Percentiles rank a stretch among this genome's conserved stretches.
These are phyloP conservation scores for Pectinophora gossypiella DNA, from an alignment of 1,140 invertebrate genomes.

Conservation along the genomic window DNA sequence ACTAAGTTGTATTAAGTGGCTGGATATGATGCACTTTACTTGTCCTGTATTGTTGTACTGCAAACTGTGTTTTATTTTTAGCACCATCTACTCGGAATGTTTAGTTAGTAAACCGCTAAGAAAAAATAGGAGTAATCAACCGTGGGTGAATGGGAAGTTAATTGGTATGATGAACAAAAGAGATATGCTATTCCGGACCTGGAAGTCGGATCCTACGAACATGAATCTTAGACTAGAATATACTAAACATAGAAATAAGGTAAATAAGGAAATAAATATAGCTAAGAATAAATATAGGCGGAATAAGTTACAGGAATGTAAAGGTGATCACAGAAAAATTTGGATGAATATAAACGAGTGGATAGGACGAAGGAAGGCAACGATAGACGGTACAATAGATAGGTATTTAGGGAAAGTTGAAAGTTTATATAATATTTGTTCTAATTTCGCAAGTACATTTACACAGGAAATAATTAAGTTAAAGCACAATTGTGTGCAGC, in stretches of 20 bases:
- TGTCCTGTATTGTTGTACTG: neutral
- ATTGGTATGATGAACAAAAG: neutral
- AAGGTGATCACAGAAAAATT: neutral
- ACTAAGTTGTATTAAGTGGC: neutral
- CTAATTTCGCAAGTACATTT: neutral
- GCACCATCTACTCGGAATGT: neutral
- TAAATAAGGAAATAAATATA: conserved; percentile 4
- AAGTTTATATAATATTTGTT: neutral
- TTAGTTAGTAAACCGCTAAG: neutral
- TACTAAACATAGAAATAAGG: conserved; percentile 6
- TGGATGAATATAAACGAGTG: neutral
- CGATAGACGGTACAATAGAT: neutral
- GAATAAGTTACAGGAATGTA: neutral
- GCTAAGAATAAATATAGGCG: conserved; percentile 1
- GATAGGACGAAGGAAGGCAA: neutral
- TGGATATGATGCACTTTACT: neutral
- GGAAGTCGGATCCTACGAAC: conserved; percentile 3
- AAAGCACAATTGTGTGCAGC: neutral
- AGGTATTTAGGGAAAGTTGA: neutral
- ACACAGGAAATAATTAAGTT: neutral
- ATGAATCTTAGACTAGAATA: conserved; percentile 5
- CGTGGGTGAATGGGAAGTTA: conserved; percentile 1
- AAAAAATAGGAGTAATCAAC: conserved; percentile 1
- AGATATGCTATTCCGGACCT: conserved; percentile 1
- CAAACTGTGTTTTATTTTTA: neutral